phyloP scores from a whole-genome alignment of 2,113 vertebrate genomes.

The Ophiodon elongatus region DNA sequence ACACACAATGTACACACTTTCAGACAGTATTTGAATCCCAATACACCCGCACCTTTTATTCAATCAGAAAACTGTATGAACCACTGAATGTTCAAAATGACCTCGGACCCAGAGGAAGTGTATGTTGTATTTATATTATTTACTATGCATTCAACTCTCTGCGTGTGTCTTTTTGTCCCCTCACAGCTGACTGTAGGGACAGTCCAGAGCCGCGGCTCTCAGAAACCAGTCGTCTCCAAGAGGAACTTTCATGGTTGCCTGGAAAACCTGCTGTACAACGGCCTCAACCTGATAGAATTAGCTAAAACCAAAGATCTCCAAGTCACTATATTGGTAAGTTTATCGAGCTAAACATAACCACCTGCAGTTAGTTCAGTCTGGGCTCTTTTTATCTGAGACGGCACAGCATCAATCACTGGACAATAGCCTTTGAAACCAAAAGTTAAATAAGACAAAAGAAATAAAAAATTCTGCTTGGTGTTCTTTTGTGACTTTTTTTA shows the following conservation, averaged over 20 bases:
- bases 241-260: constrained; percentile 92
- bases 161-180: not conserved
- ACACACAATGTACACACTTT: not conserved
- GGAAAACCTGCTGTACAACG: constrained; percentile 92
- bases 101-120: not conserved
- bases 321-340: constrained; percentile 87
- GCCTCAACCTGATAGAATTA: constrained; percentile 88
- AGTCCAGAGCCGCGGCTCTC: constrained; percentile 81
- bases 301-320: constrained; percentile 81
- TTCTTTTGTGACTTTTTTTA: constrained; percentile 3
- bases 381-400: no score
- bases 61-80: no score
- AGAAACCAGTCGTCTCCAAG: constrained; percentile 73
- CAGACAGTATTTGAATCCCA: no score
- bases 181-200: constrained; percentile 92
- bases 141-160: not conserved
- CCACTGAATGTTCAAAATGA: not conserved
- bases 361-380: not conserved
- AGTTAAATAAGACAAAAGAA: not conserved
- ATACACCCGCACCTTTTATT: not conserved
- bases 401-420: not conserved
- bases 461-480: not conserved
- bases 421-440: not conserved
- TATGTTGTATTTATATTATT: not conserved
- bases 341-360: not conserved